These are phyloP conservation scores for Drosophila mayaguana DNA, from an alignment of 2,888 invertebrate species.

Conservation along the genomic window DNA sequence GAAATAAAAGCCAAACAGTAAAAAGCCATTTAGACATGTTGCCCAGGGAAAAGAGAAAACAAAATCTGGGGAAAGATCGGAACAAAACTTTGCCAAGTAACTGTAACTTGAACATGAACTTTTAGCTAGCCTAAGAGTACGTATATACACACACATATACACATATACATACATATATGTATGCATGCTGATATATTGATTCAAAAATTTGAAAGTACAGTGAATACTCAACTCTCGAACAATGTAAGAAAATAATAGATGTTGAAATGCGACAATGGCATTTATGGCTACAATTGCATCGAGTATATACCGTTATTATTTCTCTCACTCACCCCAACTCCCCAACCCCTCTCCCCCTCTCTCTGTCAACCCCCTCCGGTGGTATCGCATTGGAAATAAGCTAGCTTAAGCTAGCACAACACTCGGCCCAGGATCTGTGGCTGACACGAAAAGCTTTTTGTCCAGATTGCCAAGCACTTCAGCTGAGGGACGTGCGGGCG, in stretches of 20 bases:
- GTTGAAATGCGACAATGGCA: conserved; percentile 5
- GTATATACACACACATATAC: background rate
- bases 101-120: conserved; percentile 17
- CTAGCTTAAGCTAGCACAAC: conserved; percentile 56
- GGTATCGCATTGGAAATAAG: conserved; percentile 60
- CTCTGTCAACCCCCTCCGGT: background rate
- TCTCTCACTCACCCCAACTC: background rate
- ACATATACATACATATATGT: too few relatives aligned
- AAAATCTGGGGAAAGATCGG: background rate
- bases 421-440: conserved; percentile 61
- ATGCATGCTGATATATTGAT: conserved; percentile 19
- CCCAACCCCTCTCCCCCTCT: background rate
- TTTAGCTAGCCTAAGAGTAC: conserved; percentile 13
- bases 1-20: conserved; percentile 6
- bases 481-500: background rate
- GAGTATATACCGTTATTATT: conserved; percentile 19
- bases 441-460: conserved; percentile 65
- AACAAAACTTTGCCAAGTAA: conserved; percentile 15
- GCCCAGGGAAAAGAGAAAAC: background rate
- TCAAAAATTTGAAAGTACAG: conserved; percentile 11
- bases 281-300: conserved; percentile 5
- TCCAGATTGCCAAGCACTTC: conserved; percentile 57
- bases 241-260: conserved; percentile 4
- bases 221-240: conserved; percentile 5
- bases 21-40: conserved; percentile 19